Percentiles rank a stretch among this genome's conserved stretches.
These are phyloP conservation scores for Artemia sp. DNA, from an alignment of 2,888 invertebrate genomes.

Conservation along the genomic window DNA sequence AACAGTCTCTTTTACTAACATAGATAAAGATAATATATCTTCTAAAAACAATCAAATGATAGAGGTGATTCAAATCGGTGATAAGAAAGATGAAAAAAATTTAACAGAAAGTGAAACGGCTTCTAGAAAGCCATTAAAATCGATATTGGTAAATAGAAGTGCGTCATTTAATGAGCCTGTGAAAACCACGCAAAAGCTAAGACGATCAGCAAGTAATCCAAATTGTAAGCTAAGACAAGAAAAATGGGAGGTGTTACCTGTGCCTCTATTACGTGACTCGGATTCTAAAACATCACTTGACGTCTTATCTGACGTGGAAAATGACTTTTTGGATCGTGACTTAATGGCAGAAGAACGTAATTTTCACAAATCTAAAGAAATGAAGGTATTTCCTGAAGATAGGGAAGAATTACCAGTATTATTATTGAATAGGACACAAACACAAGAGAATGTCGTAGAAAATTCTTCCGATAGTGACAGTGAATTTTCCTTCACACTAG, in stretches of 20 bases:
- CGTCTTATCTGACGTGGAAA: neutral
- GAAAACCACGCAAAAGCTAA: neutral
- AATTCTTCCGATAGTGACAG: slow-evolving; percentile 12
- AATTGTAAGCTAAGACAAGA: neutral
- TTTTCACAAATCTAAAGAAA: slow-evolving; percentile 1
- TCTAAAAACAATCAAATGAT: neutral
- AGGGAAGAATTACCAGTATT: neutral
- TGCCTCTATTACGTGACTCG: neutral
- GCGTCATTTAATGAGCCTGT: neutral
- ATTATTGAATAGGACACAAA: neutral
- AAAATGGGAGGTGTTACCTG: neutral
- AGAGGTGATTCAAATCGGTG: neutral
- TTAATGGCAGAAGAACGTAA: slow-evolving; percentile 1
- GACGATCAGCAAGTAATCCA: slow-evolving; percentile 9
- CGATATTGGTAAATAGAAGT: slow-evolving; percentile 2
- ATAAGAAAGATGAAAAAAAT: neutral
- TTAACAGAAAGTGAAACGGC: neutral
- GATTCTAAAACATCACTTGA: neutral
- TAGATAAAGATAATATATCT: neutral
- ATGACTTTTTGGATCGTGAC: slow-evolving; percentile 13
- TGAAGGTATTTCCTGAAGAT: slow-evolving; percentile 9
- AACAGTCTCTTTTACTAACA: too few relatives aligned
- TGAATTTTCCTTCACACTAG: slow-evolving; percentile 7
- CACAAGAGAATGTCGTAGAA: neutral
- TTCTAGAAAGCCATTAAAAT: neutral